Evolutionary conservation across 2,113 vertebrate genomes (phyloP).

Genomic region (Prinia subflava): DNA sequence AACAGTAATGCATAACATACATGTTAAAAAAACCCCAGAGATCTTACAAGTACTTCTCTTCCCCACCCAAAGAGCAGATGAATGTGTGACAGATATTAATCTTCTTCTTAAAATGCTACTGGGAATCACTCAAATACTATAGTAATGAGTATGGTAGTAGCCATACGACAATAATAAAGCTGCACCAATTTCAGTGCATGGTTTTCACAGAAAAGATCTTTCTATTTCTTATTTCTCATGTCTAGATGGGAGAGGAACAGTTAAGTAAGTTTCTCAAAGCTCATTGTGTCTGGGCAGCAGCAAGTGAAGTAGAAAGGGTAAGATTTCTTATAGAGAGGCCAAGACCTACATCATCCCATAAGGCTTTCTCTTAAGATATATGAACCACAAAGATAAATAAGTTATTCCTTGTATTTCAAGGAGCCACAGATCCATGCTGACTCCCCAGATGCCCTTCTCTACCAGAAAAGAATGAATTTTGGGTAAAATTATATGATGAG

Average conservation of each 20-base stretch:
- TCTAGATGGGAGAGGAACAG: not conserved
- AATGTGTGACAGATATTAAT: not conserved
- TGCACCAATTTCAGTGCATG: not conserved
- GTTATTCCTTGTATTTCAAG: not conserved
- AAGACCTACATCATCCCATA: not conserved
- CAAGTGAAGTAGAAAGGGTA: not conserved
- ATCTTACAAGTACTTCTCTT: not conserved
- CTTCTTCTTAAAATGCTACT: not conserved
- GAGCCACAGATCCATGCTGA: not conserved
- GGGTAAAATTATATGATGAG: not conserved
- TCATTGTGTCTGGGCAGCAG: not conserved
- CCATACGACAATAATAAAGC: slow-evolving; percentile 13
- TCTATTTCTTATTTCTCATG: not conserved
- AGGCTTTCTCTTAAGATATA: not conserved
- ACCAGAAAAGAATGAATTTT: not conserved
- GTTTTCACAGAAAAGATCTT: not conserved
- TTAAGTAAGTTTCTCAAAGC: not conserved
- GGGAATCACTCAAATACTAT: not conserved
- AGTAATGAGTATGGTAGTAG: not conserved
- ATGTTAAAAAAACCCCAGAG: not conserved
- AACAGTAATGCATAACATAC: not conserved
- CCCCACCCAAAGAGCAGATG: not conserved
- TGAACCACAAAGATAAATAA: not conserved
- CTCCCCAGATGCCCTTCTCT: not conserved
- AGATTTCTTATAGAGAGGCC: not conserved